Percentiles rank a stretch among this genome's conserved stretches.
phyloP scores from a whole-genome alignment of 1,140 invertebrate genomes.

The Saxidomus purpurata region DNA sequence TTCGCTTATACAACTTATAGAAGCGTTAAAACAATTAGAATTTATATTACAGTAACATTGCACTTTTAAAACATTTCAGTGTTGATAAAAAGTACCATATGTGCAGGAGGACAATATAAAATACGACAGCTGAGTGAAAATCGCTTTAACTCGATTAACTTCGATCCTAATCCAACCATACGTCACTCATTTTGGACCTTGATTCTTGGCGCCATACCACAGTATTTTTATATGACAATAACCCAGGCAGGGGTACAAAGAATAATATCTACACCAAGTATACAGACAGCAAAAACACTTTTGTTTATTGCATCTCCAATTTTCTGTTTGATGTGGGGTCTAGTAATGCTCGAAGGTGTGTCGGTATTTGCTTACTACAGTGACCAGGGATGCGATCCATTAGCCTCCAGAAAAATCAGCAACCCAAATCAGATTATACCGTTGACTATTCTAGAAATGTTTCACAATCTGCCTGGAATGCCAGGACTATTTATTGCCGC shows the following conservation, averaged over 20 bases:
- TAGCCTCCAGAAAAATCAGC: not conserved
- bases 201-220: not conserved
- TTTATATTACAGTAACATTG: too few relatives aligned
- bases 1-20: too few relatives aligned
- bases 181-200: conserved; percentile 31
- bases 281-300: not conserved
- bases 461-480: not conserved
- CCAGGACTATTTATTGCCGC: conserved; percentile 12
- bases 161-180: not conserved
- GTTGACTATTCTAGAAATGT: not conserved
- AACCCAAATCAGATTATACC: conserved; percentile 32
- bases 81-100: not conserved
- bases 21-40: too few relatives aligned
- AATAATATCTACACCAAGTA: not conserved
- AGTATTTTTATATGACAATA: not conserved
- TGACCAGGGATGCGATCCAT: not conserved
- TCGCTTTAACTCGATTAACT: not conserved
- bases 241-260: conserved; percentile 26
- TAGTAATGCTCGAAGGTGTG: not conserved
- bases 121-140: not conserved
- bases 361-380: conserved; percentile 18
- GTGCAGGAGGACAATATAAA: not conserved
- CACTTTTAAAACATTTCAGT: too few relatives aligned
- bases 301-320: not conserved
- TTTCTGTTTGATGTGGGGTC: not conserved